Evolutionary conservation across 2,113 vertebrate genomes (phyloP).

Genomic region (Excalfactoria chinensis): DNA sequence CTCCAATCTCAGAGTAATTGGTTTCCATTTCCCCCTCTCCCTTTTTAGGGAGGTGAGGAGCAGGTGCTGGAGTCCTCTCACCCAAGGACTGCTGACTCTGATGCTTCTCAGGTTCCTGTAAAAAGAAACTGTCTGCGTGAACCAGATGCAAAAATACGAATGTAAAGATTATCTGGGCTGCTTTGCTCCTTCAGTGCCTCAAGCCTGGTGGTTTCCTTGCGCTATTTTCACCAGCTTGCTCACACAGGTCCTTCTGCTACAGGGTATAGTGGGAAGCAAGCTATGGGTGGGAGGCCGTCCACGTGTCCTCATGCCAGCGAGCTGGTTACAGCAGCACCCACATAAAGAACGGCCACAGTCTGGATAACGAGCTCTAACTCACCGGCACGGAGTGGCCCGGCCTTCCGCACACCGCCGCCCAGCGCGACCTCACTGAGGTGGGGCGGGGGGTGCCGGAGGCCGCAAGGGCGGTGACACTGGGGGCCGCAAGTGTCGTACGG

Average conservation of each 20-base stretch:
- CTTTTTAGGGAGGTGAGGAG: slow-evolving; percentile 71
- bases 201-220: rapidly evolving
- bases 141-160: background rate
- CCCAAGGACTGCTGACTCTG: slow-evolving; percentile 37
- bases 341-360: rapidly evolving
- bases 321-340: rapidly evolving
- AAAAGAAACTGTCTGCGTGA: background rate
- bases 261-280: too few relatives aligned
- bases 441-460: too few relatives aligned
- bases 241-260: rapidly evolving
- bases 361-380: background rate
- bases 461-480: too few relatives aligned
- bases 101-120: slow-evolving; percentile 16
- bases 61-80: slow-evolving; percentile 65
- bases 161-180: background rate
- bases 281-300: rapidly evolving
- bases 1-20: background rate
- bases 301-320: background rate
- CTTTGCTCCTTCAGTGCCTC: rapidly evolving
- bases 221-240: rapidly evolving
- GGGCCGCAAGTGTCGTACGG: rapidly evolving
- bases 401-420: background rate
- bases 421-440: too few relatives aligned
- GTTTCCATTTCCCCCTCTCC: slow-evolving; percentile 51
- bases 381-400: background rate